Percentiles rank a stretch among this genome's conserved stretches.
Evolutionary conservation across 2,113 vertebrate genomes (phyloP).

Genomic region (Trogon surrucura): DNA sequence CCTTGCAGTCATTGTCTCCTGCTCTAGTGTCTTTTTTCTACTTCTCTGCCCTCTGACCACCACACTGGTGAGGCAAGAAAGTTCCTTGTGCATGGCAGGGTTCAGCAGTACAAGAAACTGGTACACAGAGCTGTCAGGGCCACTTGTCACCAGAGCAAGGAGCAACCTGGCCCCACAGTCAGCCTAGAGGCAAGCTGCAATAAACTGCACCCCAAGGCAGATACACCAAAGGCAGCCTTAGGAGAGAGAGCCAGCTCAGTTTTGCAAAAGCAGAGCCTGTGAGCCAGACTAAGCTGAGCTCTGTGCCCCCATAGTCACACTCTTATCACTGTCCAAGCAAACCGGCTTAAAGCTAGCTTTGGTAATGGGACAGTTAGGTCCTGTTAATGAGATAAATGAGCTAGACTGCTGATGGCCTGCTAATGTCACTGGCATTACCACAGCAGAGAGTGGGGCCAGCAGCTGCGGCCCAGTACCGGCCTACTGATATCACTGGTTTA

Average conservation of each 20-base stretch:
- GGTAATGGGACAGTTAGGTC: not conserved
- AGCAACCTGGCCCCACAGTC: not conserved
- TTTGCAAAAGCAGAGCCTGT: not conserved
- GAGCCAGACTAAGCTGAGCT: not conserved
- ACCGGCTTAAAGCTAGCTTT: not conserved
- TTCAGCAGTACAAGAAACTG: not conserved
- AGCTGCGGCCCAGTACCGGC: not conserved
- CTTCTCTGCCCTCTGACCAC: not conserved
- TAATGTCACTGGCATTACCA: not conserved
- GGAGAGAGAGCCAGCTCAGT: not conserved
- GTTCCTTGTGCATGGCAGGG: not conserved
- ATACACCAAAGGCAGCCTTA: not conserved
- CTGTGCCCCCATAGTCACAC: not conserved
- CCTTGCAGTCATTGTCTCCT: not conserved
- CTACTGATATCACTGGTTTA: not conserved
- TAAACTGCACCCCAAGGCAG: not conserved
- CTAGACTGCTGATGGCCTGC: not conserved
- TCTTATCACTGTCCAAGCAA: not conserved
- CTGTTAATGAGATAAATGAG: not conserved
- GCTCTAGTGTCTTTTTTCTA: not conserved
- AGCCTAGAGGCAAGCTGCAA: not conserved
- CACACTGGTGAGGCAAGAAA: not conserved
- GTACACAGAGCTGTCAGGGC: not conserved
- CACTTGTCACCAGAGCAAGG: not conserved
- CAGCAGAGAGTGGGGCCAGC: not conserved